Percentiles rank a stretch among this genome's conserved stretches.
Evolutionary conservation across 2,797 vertebrate genomes (phyloP).

Genomic region (Cyclopterus lumpus): DNA sequence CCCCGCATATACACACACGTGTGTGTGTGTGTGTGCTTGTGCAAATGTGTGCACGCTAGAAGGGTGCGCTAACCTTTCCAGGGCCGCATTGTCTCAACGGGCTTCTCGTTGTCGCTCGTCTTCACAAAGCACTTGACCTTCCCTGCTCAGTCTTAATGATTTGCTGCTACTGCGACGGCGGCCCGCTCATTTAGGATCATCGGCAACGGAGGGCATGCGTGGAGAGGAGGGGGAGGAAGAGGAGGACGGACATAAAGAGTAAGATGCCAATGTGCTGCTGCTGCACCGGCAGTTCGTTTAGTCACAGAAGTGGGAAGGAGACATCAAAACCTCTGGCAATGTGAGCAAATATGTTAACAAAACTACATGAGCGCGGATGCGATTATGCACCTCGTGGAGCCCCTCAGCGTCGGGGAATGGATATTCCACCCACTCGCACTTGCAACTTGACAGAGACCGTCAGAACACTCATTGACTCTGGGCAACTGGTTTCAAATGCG

Average conservation of each 20-base stretch:
- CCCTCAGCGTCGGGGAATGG: slow-evolving; percentile 24
- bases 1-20: background rate
- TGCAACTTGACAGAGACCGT: slow-evolving; percentile 38
- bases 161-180: slow-evolving; percentile 64
- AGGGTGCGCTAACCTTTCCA: slow-evolving; percentile 67
- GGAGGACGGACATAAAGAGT: background rate
- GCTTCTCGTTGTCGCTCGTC: slow-evolving; percentile 72
- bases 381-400: slow-evolving; percentile 28
- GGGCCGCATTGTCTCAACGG: slow-evolving; percentile 59
- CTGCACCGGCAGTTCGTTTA: slow-evolving; percentile 48
- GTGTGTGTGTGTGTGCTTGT: slow-evolving; percentile 2
- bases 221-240: background rate
- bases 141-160: slow-evolving; percentile 71
- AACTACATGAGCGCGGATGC: slow-evolving; percentile 12
- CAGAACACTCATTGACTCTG: slow-evolving; percentile 44
- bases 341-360: slow-evolving; percentile 43
- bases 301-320: slow-evolving; percentile 54
- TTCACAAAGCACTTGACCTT: slow-evolving; percentile 76
- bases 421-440: slow-evolving; percentile 57
- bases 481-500: slow-evolving; percentile 11
- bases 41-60: slow-evolving; percentile 12
- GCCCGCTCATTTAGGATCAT: slow-evolving; percentile 62
- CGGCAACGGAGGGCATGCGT: slow-evolving; percentile 30
- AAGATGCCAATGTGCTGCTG: slow-evolving; percentile 19
- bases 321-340: slow-evolving; percentile 56